Percentiles rank a stretch among this genome's conserved stretches.
These are phyloP conservation scores for Strix uralensis DNA, from an alignment of 2,113 vertebrate species.

Conservation along the genomic window DNA sequence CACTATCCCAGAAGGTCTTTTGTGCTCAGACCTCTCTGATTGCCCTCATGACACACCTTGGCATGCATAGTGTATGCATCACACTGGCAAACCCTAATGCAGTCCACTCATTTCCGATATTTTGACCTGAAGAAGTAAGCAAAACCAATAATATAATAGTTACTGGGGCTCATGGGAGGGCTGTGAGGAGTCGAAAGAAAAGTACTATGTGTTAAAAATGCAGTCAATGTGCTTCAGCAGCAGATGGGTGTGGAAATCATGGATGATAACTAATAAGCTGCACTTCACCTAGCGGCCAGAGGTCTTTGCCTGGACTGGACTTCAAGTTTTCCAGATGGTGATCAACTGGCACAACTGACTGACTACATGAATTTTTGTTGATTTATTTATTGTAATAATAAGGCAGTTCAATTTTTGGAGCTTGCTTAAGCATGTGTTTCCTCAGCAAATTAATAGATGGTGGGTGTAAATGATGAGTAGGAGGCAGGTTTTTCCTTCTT, in stretches of 20 bases:
- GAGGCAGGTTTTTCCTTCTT: neutral
- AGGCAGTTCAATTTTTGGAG: neutral
- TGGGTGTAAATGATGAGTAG: neutral
- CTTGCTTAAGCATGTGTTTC: neutral
- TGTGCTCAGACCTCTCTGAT: neutral
- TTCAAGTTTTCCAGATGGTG: neutral
- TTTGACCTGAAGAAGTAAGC: neutral
- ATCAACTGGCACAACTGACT: neutral
- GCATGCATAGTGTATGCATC: rapidly evolving
- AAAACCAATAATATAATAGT: neutral
- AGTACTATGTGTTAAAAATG: neutral
- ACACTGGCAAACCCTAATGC: neutral
- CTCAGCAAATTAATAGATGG: neutral
- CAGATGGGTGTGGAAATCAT: neutral
- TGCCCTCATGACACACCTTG: neutral
- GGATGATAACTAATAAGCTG: neutral
- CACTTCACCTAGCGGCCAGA: neutral
- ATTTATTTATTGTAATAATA: neutral
- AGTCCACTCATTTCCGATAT: neutral
- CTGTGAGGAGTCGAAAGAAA: neutral
- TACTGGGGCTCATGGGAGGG: neutral
- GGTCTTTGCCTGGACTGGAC: neutral
- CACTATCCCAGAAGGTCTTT: neutral
- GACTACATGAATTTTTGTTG: neutral
- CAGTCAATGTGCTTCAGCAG: neutral